Percentiles rank a stretch among this genome's conserved stretches.
Conservation (phyloP, 2,888 invertebrate species). For the Eilema griseolum region DNA sequence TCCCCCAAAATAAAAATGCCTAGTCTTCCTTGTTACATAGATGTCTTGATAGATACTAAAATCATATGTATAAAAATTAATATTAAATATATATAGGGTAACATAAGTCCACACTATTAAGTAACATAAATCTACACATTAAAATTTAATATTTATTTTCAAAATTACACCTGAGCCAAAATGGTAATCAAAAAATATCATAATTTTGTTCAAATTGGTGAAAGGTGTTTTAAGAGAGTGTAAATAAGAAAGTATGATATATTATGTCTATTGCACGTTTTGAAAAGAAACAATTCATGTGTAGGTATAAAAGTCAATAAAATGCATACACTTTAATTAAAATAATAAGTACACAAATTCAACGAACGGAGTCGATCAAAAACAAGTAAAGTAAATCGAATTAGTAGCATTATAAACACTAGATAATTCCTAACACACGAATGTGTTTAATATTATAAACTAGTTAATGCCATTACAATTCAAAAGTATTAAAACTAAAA, state of each 20-base stretch:
- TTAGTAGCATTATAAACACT: background rate
- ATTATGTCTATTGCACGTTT: background rate
- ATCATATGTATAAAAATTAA: no score
- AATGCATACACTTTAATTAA: no score
- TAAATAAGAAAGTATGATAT: background rate
- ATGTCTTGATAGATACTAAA: no score
- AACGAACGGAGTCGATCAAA: background rate
- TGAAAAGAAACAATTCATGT: no score
- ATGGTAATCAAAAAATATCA: background rate
- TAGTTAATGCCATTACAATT: no score
- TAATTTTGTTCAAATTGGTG: background rate
- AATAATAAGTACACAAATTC: background rate
- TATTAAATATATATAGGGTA: no score
- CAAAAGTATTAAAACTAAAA: no score
- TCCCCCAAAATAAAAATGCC: no score
- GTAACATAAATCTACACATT: no score
- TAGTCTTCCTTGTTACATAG: no score
- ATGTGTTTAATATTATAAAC: no score
- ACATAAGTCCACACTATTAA: no score
- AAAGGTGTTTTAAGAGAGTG: background rate
- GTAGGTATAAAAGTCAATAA: background rate
- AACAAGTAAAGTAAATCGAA: background rate
- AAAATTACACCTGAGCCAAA: background rate
- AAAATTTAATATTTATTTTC: background rate
- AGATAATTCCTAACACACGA: background rate